These are phyloP conservation scores for Pterostichus madidus DNA, from an alignment of 2,888 invertebrate genomes.

Conservation along the genomic window DNA sequence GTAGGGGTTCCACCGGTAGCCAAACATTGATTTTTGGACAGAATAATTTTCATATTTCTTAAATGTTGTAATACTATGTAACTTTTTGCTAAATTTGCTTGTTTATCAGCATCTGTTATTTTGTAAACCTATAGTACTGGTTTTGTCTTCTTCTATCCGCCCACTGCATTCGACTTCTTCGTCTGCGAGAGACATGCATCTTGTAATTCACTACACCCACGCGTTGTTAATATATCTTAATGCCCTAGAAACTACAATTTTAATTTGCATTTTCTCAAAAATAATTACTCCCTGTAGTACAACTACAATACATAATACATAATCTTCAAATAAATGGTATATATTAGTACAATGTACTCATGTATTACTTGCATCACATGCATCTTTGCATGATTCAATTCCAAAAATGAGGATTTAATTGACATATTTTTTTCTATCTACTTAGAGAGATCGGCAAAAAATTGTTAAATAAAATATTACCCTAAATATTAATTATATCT, in stretches of 20 bases:
- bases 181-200: slow-evolving; percentile 40
- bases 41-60: slow-evolving; percentile 40
- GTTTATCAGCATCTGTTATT: slow-evolving; percentile 31
- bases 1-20: slow-evolving; percentile 46
- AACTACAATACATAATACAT: neutral
- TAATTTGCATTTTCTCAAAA: neutral
- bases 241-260: slow-evolving; percentile 7
- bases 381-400: neutral
- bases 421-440: too few species aligned
- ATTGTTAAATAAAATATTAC: neutral
- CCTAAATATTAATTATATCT: slow-evolving; percentile 12
- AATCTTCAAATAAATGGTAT: neutral
- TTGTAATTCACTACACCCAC: slow-evolving; percentile 37
- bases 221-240: slow-evolving; percentile 37
- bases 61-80: slow-evolving; percentile 19
- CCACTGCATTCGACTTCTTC: slow-evolving; percentile 32
- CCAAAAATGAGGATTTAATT: too few species aligned
- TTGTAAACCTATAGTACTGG: neutral
- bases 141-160: slow-evolving; percentile 45
- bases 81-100: neutral
- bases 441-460: too few species aligned
- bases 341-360: neutral
- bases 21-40: slow-evolving; percentile 52
- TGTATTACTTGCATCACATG: neutral
- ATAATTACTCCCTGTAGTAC: neutral